Evolutionary conservation across 92 coral and sea anemone species (phyloP), one percentile per base, ranked within the genome.

Genomic region (Chrysogorgia sp.): DNA sequence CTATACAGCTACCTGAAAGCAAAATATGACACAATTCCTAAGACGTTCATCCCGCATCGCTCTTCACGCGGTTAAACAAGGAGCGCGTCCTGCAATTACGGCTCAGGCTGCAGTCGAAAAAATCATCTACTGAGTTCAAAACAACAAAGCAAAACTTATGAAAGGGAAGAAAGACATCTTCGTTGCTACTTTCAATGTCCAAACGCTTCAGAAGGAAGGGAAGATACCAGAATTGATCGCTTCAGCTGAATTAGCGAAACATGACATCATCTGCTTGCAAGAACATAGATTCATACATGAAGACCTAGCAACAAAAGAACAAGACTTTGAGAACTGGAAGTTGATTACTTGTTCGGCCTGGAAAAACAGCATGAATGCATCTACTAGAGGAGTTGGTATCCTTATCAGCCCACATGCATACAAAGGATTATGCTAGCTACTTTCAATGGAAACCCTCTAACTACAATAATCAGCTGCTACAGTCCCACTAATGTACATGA

Each of bases 381-480:
- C 81, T 24, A 58, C 55, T 17, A 69, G 81, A 7, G 81, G 69
- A 75, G 81, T 75, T 3, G 81, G 81, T 33, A 37, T 76, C 19
- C 71, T 76, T 19, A 53, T 76, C 58, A 40, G 40, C 30, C 71
- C 81, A 37, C 58, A 57, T 14, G 81, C 81, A 21, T 15, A 3
- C 17, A 40, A 30, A 59, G 81, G 17, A 85, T 85, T 0, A 71
- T 62, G 55, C 23, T 58, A 12, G 83, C 62, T 28, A 61, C 75
- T 32, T 58, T 85, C 48, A 25, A 43, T 24, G 85, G 89, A 21
- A 85, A 85, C 40, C 85, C 85, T 8, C 15, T 70, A 53, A 60
- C 82, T 19, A 85, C 84, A 28, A 64, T 85, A 23, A 60, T 85
- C 58, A 25, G 76, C 35, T 79, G 84, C 68, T 85, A 50, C 62